phyloP scores from a whole-genome alignment of 2,888 invertebrate genomes.

The Microctonus hyperodae region DNA sequence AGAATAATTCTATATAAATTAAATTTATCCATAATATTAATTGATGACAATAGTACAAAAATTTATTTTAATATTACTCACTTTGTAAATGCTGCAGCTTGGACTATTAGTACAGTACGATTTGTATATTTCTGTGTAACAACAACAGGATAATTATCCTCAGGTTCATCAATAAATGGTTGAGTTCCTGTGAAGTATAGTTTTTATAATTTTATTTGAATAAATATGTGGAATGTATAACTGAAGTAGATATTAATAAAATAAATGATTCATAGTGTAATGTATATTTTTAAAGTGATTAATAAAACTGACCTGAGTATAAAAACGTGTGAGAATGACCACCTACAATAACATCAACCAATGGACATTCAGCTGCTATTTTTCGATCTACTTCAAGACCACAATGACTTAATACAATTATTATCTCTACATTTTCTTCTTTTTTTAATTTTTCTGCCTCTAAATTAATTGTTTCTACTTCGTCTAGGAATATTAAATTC shows the following conservation, averaged over 20 bases:
- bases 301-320: constrained; percentile 64
- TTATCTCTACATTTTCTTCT: constrained; percentile 74
- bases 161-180: constrained; percentile 62
- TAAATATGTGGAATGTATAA: no score
- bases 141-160: constrained; percentile 76
- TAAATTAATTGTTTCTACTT: constrained; percentile 71
- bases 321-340: constrained; percentile 84
- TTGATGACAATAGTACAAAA: not conserved
- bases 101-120: constrained; percentile 72
- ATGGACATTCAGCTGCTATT: constrained; percentile 72
- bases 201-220: not conserved
- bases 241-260: no score
- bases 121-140: constrained; percentile 67
- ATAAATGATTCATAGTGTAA: constrained; percentile 5
- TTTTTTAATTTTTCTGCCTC: constrained; percentile 71
- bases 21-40: not conserved
- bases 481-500: constrained; percentile 73
- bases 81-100: constrained; percentile 76
- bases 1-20: no score
- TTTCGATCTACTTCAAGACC: constrained; percentile 74
- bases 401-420: constrained; percentile 84
- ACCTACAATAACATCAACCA: constrained; percentile 85
- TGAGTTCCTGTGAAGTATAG: constrained; percentile 43
- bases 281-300: not conserved
- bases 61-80: constrained; percentile 33